Conservation (phyloP, 2,888 invertebrate species). For the Allacma fusca region DNA sequence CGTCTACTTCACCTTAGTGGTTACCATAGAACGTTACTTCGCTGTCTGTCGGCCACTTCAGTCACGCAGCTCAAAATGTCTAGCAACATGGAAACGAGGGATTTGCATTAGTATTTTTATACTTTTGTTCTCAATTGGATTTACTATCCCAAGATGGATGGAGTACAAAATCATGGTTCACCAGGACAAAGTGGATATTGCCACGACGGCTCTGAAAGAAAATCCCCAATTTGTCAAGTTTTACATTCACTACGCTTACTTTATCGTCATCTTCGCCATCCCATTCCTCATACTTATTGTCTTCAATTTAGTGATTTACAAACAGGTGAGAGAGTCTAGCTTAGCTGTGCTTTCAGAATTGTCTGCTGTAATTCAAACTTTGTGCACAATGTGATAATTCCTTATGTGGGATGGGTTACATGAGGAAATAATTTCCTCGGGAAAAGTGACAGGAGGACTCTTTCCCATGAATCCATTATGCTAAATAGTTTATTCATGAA, state of each 20-base stretch:
- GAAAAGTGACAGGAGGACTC: no score
- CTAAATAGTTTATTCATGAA: no score
- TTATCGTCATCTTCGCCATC: slow-evolving; percentile 89
- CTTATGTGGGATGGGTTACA: no score
- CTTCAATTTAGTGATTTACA: slow-evolving; percentile 88
- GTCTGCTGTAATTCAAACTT: no score
- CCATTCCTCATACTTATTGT: slow-evolving; percentile 87
- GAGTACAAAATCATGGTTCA: slow-evolving; percentile 62
- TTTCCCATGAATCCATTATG: no score
- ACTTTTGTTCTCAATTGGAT: slow-evolving; percentile 79
- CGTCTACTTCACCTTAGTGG: slow-evolving; percentile 78
- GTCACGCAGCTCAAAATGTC: slow-evolving; percentile 12
- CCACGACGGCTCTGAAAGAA: slow-evolving; percentile 70
- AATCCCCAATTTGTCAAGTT: slow-evolving; percentile 79
- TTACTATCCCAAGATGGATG: slow-evolving; percentile 77
- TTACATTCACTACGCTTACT: slow-evolving; percentile 93
- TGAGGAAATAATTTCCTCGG: no score
- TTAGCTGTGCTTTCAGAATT: no score
- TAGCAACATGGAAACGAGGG: slow-evolving; percentile 78
- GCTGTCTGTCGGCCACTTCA: slow-evolving; percentile 77
- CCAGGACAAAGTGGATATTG: slow-evolving; percentile 66
- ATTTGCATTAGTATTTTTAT: slow-evolving; percentile 83
- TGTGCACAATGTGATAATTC: no score
- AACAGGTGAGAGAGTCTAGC: slow-evolving; percentile 71
- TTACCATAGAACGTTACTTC: slow-evolving; percentile 86